A percentile compares a stretch with the other conserved stretches of the same genome.
phyloP scores from a whole-genome alignment of 2,797 vertebrate genomes.

The Pangasius mekongensis region DNA sequence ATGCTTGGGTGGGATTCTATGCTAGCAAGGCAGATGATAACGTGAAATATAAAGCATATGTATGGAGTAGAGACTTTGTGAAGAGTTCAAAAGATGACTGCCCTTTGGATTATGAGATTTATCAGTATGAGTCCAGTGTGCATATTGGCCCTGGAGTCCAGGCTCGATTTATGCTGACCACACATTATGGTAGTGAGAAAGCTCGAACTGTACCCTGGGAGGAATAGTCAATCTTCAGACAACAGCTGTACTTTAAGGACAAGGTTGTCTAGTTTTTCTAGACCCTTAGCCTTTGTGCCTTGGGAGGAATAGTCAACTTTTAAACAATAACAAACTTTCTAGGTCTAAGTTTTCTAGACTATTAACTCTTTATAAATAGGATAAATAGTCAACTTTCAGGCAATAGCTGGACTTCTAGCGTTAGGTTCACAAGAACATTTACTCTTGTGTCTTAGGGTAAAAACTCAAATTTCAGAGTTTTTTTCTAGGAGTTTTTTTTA shows the following conservation, averaged over 20 bases:
- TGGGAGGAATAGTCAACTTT: background rate
- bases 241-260: background rate
- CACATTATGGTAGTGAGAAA: conserved; percentile 20
- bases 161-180: conserved; percentile 38
- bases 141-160: conserved; percentile 33
- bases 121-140: conserved; percentile 27
- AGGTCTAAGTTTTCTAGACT: background rate
- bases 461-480: too few relatives aligned
- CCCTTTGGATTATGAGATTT: conserved; percentile 28
- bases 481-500: background rate
- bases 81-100: background rate
- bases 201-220: conserved; percentile 36
- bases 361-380: background rate
- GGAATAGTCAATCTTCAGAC: background rate
- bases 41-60: background rate
- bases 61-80: conserved; percentile 22
- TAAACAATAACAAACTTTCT: background rate
- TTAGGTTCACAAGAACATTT: background rate
- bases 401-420: background rate
- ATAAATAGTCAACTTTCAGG: background rate
- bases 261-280: background rate
- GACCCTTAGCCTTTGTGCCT: background rate
- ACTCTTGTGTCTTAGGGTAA: background rate
- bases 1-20: conserved; percentile 50
- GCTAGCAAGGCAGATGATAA: background rate